A percentile compares a stretch with the other conserved stretches of the same genome.
phyloP scores from a whole-genome alignment of 1,140 invertebrate species.

The Atopsyche davidsoni region DNA sequence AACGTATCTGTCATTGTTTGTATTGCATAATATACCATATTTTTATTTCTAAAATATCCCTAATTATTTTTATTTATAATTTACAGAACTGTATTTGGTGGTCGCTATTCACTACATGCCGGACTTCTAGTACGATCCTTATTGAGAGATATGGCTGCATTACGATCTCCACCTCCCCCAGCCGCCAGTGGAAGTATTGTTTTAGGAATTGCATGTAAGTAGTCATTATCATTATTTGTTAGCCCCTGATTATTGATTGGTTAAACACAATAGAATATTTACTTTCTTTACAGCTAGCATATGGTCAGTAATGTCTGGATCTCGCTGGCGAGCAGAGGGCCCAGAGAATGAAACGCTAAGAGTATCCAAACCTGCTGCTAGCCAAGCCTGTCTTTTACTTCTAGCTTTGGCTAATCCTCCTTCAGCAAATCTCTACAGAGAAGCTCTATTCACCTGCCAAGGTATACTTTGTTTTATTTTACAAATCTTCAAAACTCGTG shows the following conservation, averaged over 20 bases:
- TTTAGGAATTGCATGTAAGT: constrained; percentile 72
- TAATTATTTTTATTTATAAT: constrained; percentile 3
- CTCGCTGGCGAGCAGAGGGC: constrained; percentile 23
- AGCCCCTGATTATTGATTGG: constrained; percentile 14
- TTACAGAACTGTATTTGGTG: constrained; percentile 67
- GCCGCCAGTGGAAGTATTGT: constrained; percentile 73
- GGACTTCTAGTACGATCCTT: constrained; percentile 70
- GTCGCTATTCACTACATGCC: constrained; percentile 63
- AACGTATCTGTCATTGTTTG: no score
- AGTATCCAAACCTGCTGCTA: constrained; percentile 63
- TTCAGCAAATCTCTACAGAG: constrained; percentile 74
- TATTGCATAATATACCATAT: neutral
- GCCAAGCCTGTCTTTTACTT: constrained; percentile 81
- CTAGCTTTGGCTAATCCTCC: constrained; percentile 85
- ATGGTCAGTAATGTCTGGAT: constrained; percentile 57
- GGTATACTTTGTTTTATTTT: constrained; percentile 39
- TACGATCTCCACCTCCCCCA: constrained; percentile 65
- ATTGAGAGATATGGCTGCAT: constrained; percentile 70
- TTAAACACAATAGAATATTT: neutral
- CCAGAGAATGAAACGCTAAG: constrained; percentile 45
- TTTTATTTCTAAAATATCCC: neutral
- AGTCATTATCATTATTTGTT: constrained; percentile 21
- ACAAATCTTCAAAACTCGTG: no score
- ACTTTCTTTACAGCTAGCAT: constrained; percentile 61
- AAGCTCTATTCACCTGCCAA: constrained; percentile 77